A percentile compares a stretch with the other conserved stretches of the same genome.
Evolutionary conservation across 2,888 invertebrate genomes (phyloP).

Genomic region (Eupithecia insigniata): DNA sequence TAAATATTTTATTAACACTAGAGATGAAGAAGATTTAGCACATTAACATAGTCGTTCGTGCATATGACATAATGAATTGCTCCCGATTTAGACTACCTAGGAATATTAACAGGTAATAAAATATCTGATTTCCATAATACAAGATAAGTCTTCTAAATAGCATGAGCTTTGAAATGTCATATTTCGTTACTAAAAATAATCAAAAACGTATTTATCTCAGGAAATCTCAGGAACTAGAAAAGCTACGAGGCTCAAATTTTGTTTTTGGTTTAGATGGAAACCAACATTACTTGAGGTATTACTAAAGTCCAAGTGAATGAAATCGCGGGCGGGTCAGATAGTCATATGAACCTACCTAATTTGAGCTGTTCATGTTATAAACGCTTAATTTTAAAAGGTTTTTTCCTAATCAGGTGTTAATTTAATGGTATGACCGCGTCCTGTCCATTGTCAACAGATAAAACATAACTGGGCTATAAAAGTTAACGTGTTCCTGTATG

Average conservation of each 20-base stretch:
- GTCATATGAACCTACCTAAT: too few species aligned
- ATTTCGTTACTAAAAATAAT: conserved; percentile 14
- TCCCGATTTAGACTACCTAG: conserved; percentile 36
- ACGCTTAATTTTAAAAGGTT: not conserved
- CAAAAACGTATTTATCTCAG: too few species aligned
- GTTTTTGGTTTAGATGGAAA: too few species aligned
- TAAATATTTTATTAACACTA: conserved; percentile 34
- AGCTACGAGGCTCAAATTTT: too few species aligned
- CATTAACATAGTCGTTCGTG: conserved; percentile 30
- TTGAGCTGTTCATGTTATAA: not conserved
- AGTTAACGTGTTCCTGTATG: conserved; percentile 14
- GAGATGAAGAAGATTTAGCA: conserved; percentile 29
- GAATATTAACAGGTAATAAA: conserved; percentile 48
- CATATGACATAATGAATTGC: conserved; percentile 38
- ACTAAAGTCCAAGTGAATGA: too few species aligned
- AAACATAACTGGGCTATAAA: conserved; percentile 25
- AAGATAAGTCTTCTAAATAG: conserved; percentile 39
- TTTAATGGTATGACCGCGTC: conserved; percentile 59
- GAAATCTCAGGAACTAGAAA: too few species aligned
- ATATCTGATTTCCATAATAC: conserved; percentile 34
- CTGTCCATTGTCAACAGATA: conserved; percentile 50
- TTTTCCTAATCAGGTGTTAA: conserved; percentile 60
- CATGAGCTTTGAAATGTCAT: conserved; percentile 35
- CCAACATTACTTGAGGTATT: too few species aligned
- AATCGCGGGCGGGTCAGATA: too few species aligned